Conservation (phyloP, 37 sponge, comb jelly and placozoan genomes). For the Beroe ovata region DNA sequence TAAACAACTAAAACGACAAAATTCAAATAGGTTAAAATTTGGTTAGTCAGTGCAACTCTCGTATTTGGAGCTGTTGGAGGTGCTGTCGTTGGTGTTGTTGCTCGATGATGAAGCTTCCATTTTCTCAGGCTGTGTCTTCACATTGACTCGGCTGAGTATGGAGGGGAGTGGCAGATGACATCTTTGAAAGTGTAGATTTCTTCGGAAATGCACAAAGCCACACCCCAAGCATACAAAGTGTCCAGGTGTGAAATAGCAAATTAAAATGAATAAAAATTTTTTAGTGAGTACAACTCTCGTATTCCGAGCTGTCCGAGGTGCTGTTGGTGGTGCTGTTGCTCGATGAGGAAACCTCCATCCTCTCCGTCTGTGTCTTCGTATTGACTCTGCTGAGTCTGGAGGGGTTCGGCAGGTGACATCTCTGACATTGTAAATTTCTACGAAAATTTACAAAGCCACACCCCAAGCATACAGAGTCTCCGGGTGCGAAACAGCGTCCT, state of each 20-base stretch:
- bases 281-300: not conserved
- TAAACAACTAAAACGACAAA: not conserved
- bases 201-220: not conserved
- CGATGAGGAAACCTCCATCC: not conserved
- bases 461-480: too few relatives aligned
- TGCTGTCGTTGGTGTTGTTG: too few relatives aligned
- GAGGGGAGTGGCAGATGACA: not conserved
- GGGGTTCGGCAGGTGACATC: too few relatives aligned
- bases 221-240: not conserved
- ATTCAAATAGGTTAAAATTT: not conserved
- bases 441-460: too few relatives aligned
- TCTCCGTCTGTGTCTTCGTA: not conserved
- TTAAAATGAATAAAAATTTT: not conserved
- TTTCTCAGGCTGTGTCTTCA: too few relatives aligned
- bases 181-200: not conserved
- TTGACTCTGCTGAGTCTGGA: too few relatives aligned
- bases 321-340: not conserved
- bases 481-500: too few relatives aligned
- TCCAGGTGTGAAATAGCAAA: not conserved
- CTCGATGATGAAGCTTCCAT: too few relatives aligned
- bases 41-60: not conserved
- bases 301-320: slow-evolving; percentile 24
- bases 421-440: not conserved
- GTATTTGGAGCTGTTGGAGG: too few relatives aligned
- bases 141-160: too few relatives aligned